These are phyloP conservation scores for Arion vulgaris DNA, from an alignment of 1,140 invertebrate genomes.

Conservation along the genomic window DNA sequence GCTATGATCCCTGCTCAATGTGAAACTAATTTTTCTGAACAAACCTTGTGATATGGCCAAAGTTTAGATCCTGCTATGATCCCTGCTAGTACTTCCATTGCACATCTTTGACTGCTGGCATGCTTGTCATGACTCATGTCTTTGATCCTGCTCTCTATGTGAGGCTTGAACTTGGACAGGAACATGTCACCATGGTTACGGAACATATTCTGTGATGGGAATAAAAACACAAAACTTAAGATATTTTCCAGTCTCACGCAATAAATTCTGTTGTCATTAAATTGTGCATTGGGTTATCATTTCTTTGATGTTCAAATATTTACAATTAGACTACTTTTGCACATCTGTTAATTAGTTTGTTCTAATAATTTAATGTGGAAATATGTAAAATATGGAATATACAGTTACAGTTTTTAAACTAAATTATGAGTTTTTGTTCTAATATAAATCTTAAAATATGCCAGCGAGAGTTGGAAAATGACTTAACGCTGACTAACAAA, in stretches of 20 bases:
- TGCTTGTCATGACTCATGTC: conserved; percentile 80
- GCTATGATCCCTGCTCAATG: conserved; percentile 82
- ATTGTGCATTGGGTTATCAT: no score
- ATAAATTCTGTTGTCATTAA: neutral
- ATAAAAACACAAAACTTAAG: neutral
- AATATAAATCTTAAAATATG: no score
- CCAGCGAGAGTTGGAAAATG: no score
- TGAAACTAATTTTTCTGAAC: no score
- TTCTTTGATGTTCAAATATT: no score
- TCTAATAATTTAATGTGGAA: no score
- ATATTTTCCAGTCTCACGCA: neutral
- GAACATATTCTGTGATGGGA: conserved; percentile 79
- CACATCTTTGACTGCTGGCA: conserved; percentile 87
- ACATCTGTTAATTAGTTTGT: no score
- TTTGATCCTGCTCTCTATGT: conserved; percentile 79
- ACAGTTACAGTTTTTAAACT: no score
- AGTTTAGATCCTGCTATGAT: conserved; percentile 86
- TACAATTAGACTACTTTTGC: no score
- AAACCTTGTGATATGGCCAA: conserved; percentile 82
- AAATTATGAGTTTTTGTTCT: no score
- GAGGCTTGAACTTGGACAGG: conserved; percentile 78
- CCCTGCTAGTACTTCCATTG: conserved; percentile 85
- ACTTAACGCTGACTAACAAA: no score
- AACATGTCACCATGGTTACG: conserved; percentile 83
- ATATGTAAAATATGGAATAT: no score